Percentiles rank a stretch among this genome's conserved stretches.
Evolutionary conservation across 2,797 vertebrate species (phyloP).

Genomic region (Chloroceryle amazona): DNA sequence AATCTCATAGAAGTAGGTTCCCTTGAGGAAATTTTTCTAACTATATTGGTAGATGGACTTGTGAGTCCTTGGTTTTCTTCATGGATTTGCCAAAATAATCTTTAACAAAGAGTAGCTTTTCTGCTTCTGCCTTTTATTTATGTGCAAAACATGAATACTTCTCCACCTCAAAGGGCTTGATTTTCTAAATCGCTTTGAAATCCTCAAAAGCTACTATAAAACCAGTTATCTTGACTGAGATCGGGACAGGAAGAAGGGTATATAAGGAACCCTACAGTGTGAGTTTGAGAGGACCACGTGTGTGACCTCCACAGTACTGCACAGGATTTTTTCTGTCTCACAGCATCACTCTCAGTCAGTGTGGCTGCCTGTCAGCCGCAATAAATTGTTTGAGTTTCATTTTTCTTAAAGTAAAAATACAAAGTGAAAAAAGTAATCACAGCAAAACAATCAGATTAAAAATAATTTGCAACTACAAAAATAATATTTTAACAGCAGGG

Average conservation of each 20-base stretch:
- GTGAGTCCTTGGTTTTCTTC: background rate
- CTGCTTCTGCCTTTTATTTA: constrained; percentile 26
- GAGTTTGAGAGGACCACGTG: constrained; percentile 34
- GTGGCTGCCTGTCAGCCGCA: background rate
- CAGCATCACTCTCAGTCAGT: background rate
- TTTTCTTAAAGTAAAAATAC: background rate
- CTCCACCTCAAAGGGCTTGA: constrained; percentile 37
- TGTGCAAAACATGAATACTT: constrained; percentile 1
- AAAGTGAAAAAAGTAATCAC: background rate
- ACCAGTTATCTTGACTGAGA: constrained; percentile 34
- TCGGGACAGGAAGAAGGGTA: background rate
- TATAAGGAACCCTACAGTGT: background rate
- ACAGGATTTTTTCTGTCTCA: background rate
- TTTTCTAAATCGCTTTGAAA: constrained; percentile 66
- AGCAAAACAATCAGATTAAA: constrained; percentile 22
- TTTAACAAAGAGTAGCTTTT: constrained; percentile 44
- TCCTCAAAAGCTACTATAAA: constrained; percentile 55
- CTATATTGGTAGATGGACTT: background rate
- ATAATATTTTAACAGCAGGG: constrained; percentile 40
- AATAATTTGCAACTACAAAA: constrained; percentile 14
- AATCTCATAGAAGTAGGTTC: background rate
- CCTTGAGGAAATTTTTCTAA: background rate
- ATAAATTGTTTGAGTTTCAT: background rate
- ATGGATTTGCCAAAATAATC: constrained; percentile 15
- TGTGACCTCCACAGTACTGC: background rate